These are phyloP conservation scores for Pyrocephalus nanus DNA, from an alignment of 2,797 vertebrate species.

Conservation along the genomic window DNA sequence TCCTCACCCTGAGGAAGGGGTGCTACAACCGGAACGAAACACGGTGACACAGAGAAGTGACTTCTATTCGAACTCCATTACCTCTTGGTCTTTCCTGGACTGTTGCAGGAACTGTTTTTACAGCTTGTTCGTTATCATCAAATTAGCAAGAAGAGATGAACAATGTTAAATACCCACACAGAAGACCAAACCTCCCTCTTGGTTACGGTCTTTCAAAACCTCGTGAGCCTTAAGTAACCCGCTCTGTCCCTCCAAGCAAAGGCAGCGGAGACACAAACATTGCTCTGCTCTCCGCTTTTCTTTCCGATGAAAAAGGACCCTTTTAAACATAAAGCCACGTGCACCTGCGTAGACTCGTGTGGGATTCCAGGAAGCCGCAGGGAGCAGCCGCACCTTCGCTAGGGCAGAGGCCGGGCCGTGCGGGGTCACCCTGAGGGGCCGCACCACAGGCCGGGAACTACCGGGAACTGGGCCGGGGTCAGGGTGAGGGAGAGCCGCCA, in stretches of 20 bases:
- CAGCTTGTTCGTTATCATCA: neutral
- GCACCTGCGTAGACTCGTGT: no score
- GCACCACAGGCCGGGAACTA: accelerated
- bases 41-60: neutral
- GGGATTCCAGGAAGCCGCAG: neutral
- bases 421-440: neutral
- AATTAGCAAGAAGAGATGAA: neutral
- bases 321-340: neutral
- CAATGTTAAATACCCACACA: neutral
- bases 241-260: accelerated
- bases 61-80: neutral
- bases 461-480: neutral
- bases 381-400: accelerated
- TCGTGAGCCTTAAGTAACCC: neutral
- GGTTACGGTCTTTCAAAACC: neutral
- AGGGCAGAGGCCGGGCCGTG: neutral
- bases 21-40: neutral
- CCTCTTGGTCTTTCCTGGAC: neutral
- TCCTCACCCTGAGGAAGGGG: neutral
- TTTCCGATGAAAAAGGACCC: neutral
- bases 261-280: accelerated
- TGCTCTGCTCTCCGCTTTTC: neutral
- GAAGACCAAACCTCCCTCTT: neutral
- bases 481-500: accelerated
- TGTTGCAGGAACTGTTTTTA: neutral